Percentiles rank a stretch among this genome's conserved stretches.
These are phyloP conservation scores for Drosophila acutilabella DNA, from an alignment of 2,888 invertebrate genomes.

Conservation along the genomic window DNA sequence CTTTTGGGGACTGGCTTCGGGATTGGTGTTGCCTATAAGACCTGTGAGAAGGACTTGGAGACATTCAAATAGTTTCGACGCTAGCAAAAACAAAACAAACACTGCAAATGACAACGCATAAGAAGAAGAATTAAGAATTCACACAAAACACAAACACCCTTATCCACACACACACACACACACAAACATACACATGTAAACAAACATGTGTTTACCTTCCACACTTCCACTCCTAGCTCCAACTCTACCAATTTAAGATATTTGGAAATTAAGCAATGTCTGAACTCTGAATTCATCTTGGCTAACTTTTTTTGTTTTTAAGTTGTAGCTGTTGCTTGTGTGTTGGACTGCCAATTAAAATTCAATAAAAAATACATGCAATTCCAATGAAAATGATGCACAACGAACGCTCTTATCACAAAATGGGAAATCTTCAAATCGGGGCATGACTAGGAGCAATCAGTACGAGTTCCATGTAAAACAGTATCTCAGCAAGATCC, in stretches of 20 bases:
- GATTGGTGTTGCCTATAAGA: slow-evolving; percentile 67
- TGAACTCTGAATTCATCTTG: slow-evolving; percentile 5
- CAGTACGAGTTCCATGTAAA: slow-evolving; percentile 84
- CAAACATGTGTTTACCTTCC: too few species aligned
- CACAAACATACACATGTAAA: neutral
- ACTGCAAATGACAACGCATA: neutral
- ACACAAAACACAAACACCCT: neutral
- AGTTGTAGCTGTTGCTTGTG: slow-evolving; percentile 46
- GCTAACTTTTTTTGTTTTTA: slow-evolving; percentile 1
- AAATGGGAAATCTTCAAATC: slow-evolving; percentile 78
- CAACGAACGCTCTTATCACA: slow-evolving; percentile 54
- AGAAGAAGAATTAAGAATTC: neutral
- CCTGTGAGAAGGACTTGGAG: slow-evolving; percentile 65
- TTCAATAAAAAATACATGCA: slow-evolving; percentile 76
- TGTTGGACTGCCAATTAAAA: slow-evolving; percentile 76
- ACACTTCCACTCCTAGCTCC: neutral
- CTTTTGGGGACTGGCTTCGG: slow-evolving; percentile 72
- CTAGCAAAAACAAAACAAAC: neutral
- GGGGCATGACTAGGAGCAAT: slow-evolving; percentile 84
- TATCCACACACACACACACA: neutral
- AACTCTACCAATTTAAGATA: neutral
- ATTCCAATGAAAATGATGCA: slow-evolving; percentile 79
- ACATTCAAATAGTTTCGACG: slow-evolving; percentile 37
- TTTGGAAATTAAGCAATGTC: slow-evolving; percentile 11
- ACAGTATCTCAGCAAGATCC: slow-evolving; percentile 78